Base-by-base conservation (phyloP, 2,113 vertebrate species). In the Pollimyrus isidori region DNA sequence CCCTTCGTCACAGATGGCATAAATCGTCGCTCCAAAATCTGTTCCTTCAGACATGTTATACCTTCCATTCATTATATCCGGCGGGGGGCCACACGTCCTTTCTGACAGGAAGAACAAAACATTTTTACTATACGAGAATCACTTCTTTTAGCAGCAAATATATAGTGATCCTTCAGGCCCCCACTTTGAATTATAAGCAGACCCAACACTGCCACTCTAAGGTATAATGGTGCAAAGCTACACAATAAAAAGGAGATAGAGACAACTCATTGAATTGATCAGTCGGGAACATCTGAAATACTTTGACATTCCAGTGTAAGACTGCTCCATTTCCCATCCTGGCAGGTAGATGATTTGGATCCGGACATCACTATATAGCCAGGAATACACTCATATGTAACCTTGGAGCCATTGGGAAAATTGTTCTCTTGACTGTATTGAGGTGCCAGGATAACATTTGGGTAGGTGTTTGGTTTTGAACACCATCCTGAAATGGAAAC, bases 401-500 rank as follows among this genome's bases (percentile, higher is more conserved):
- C 92, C 9, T 0, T 0, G 0, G 0, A 0, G 4, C 91, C 92
- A 21, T 92, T 0, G 19, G 10, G 0, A 1, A 93, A 95, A 0
- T 39, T n/a, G 0, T 11, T 83, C 17, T 3, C 0, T 26, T 0
- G 15, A 7, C 4, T 0, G 5, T 48, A 76, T 30, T 13, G 0
- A 0, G 1, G 0, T 10, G 6, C 90, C 83, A 95, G 89, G 48
- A 0, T 0, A 90, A 91, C 92, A 2, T 94, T 86, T 0, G 0
- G 0, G 11, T 45, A 76, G 15, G 3, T 3, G 1, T 0, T 0
- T 23, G 93, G 94, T 65, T 0, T 10, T 39, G 9, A 0, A 76
- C 95, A 96, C 86, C 89, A 90, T 42, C 87, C 93, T 95, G 10
- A 13, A 49, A 58, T 62, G 56, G 56, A 62, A 26, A 45, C 73